Base-by-base conservation (phyloP, 2,888 invertebrate species). In the Keiferia lycopersicella region DNA sequence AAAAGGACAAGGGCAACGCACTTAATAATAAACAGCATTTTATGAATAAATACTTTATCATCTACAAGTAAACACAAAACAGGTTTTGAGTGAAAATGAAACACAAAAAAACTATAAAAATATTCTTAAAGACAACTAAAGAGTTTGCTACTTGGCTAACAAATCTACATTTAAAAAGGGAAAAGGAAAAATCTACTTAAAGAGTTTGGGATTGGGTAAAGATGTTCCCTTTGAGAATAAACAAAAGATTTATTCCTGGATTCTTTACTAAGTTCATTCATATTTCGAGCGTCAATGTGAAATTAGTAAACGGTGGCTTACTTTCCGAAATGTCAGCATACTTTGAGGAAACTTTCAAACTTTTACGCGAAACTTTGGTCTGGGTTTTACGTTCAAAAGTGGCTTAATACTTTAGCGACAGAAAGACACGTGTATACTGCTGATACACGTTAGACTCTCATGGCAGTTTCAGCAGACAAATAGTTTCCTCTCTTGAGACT, bases 21-120 rank as follows among this genome's bases (percentile, higher is more conserved):
- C 50, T 30, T 16, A 53, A 53, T 14, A 20, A 22, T 53, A 53
- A 61, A 61, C 48, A 38, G 34, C n/a, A 1, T 26, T n/a, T 53
- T 41, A 41, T 57, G 48, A 53, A 50, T 38, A 61, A 50, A 45
- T 60, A 60, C 12, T 10, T 60, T 60, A 34, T 60, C 45, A 48
- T 60, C 48, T 45, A 60, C 26, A 48, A 45, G 45, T 58, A 20
- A 11, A 38, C 20, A 58, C 22, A 22, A 14, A 16, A 50, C 50
- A 53, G 30, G 7, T 53, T 53, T 20, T 7, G n/a, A 10, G 2
- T 16, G 26, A 7, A 56, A 34, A 34, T 26, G 7, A 10, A n/a
- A 16, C n/a, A 4, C 34, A 7, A 26, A 1, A 16, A 34, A 34
- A 56, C 6, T 4, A n/a, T 7, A n/a, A 34, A 26, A 16, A 34